phyloP scores from a whole-genome alignment of 37 sponge, comb jelly and placozoan genomes.

The Ephydatia muelleri region DNA sequence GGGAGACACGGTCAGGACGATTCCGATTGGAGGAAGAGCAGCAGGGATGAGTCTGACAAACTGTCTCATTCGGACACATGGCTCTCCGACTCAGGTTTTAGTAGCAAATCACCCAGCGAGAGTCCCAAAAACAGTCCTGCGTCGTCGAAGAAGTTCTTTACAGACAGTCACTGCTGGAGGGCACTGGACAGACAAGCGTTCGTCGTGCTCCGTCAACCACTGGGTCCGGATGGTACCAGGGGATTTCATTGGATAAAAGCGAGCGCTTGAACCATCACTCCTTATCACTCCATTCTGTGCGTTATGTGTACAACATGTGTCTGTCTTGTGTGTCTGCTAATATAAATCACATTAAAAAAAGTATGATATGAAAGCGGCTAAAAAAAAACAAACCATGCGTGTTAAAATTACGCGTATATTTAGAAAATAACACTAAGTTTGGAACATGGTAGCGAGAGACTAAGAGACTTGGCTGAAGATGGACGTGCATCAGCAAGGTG shows the following conservation, averaged over 20 bases:
- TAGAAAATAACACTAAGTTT: background rate
- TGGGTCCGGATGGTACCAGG: conserved; percentile 86
- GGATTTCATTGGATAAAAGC: conserved; percentile 62
- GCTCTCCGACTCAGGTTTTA: conserved; percentile 61
- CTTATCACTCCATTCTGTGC: background rate
- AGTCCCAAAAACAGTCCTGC: conserved; percentile 67
- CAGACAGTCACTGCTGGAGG: conserved; percentile 10
- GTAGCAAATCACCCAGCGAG: conserved; percentile 20
- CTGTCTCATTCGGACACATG: background rate
- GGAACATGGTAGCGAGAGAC: background rate
- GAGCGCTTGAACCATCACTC: no score
- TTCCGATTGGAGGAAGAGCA: no score
- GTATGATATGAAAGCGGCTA: no score
- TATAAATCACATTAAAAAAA: background rate
- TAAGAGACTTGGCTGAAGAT: no score
- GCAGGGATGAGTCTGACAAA: no score
- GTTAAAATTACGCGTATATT: background rate
- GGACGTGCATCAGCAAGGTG: background rate
- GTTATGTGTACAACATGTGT: background rate
- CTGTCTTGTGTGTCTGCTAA: background rate
- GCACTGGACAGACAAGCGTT: background rate
- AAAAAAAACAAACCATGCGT: no score
- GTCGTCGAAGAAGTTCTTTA: conserved; percentile 27
- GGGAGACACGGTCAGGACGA: no score
- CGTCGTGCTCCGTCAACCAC: conserved; percentile 72